Evolutionary conservation across 2,888 invertebrate genomes (phyloP), one percentile per base, ranked within the genome.

Genomic region (Allophyes oxyacanthae): DNA sequence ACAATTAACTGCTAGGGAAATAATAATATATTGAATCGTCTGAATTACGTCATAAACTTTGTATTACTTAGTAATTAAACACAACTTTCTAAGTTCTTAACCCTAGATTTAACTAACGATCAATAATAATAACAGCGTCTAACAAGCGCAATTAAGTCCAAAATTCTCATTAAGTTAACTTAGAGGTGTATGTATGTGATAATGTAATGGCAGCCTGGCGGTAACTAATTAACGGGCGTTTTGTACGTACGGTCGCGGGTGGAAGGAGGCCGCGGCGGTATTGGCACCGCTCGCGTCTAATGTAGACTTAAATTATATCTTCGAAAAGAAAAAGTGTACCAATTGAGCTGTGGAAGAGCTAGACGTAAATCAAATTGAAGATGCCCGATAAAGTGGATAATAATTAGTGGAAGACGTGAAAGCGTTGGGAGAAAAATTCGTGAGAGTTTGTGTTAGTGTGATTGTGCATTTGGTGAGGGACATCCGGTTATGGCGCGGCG

Each of bases 281-380:
- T 80, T 71, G 75, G 64, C 77, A 72, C 77, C 72, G 72, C 77
- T 77, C 62, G 68, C 58, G 70, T 69, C 76, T 75, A 81, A 81
- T 77, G 79, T 79, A 82, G 81, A 81, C 84, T 87, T 81, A 87
- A 89, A 88, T 89, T 86, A 88, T 85, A 78, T 83, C 75, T 82
- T 78, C 85, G 82, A 90, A 92, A 93, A 92, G 90, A 91, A 93
- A 93, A 93, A 93, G 92, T 92, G 85, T 90, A 91, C 90, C 90
- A 87, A 93, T 91, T 88, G 89, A 89, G 87, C 87, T 86, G 84
- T 88, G 88, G 88, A 88, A 88, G 86, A 88, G 87, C 83, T 89
- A 90, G 90, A 91, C 89, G 92, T 94, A 93, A 93, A 93, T 93
- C 93, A 93, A 93, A 94, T 92, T 93, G 92, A 92, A 93, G 94